Evolutionary conservation across 2,797 vertebrate genomes (phyloP).

Genomic region (Hyperoplus lanceolatus): DNA sequence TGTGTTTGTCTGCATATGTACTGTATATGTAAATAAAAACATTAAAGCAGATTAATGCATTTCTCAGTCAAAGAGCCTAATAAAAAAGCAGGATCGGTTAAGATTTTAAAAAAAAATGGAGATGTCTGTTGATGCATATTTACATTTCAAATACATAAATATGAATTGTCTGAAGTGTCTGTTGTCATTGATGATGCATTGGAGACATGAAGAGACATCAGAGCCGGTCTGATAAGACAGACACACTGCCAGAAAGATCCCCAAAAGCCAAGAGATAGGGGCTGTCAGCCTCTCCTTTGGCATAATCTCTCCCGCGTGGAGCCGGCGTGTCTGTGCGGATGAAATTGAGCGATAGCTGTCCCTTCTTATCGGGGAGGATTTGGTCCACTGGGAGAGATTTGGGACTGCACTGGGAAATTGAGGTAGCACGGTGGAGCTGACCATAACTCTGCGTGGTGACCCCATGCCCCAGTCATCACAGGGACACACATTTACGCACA

Average conservation of each 20-base stretch:
- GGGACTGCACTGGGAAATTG: conserved; percentile 63
- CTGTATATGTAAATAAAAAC: too few species aligned
- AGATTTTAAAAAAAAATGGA: not conserved
- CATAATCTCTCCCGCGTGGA: conserved; percentile 70
- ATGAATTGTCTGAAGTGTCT: conserved; percentile 26
- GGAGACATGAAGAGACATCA: conserved; percentile 70
- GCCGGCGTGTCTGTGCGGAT: conserved; percentile 67
- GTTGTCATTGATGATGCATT: conserved; percentile 58
- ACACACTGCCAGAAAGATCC: conserved; percentile 53
- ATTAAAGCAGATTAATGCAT: not conserved
- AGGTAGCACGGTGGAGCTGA: conserved; percentile 57
- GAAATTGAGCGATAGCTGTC: conserved; percentile 82
- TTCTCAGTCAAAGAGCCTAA: not conserved
- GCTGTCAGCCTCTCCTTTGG: conserved; percentile 61
- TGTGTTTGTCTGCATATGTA: not conserved
- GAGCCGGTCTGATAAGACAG: conserved; percentile 70
- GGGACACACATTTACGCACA: too few species aligned
- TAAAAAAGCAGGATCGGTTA: not conserved
- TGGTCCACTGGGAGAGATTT: conserved; percentile 76
- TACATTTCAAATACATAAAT: conserved; percentile 25
- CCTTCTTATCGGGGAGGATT: conserved; percentile 77
- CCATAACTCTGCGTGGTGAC: conserved; percentile 69
- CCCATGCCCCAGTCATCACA: conserved; percentile 43
- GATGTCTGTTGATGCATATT: not conserved
- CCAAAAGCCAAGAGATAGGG: conserved; percentile 63